Conservation (phyloP, 2,888 invertebrate genomes). For the Aethes cnicana region DNA sequence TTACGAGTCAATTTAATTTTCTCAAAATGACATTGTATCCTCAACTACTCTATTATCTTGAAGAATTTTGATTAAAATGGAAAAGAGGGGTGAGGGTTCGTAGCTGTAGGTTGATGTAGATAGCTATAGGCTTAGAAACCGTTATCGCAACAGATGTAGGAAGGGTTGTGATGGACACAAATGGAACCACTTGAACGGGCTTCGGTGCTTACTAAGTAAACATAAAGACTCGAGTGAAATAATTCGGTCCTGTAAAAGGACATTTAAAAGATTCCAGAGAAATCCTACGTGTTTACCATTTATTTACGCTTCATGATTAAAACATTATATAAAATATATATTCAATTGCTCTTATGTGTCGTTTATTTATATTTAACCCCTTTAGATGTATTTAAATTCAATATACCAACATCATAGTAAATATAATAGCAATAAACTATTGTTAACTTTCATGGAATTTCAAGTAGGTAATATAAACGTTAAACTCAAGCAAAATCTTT, state of each 20-base stretch:
- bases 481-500: slow-evolving; percentile 23
- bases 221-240: slow-evolving; percentile 44
- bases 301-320: no score
- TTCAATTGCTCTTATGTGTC: no score
- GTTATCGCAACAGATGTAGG: slow-evolving; percentile 60
- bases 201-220: slow-evolving; percentile 66
- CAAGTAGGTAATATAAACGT: slow-evolving; percentile 6
- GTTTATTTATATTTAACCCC: no score
- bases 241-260: slow-evolving; percentile 15
- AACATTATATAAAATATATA: no score
- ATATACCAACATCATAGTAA: not conserved
- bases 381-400: not conserved
- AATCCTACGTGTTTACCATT: no score
- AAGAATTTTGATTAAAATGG: slow-evolving; percentile 39
- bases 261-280: slow-evolving; percentile 7
- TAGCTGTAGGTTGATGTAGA: slow-evolving; percentile 26
- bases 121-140: slow-evolving; percentile 35
- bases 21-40: slow-evolving; percentile 11
- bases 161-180: slow-evolving; percentile 72
- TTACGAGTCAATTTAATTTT: slow-evolving; percentile 13
- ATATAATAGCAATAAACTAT: slow-evolving; percentile 10
- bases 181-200: slow-evolving; percentile 76
- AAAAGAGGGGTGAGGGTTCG: slow-evolving; percentile 39
- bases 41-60: slow-evolving; percentile 16
- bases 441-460: slow-evolving; percentile 19